phyloP scores from a whole-genome alignment of 2,888 invertebrate species.

The Metellina segmentata region DNA sequence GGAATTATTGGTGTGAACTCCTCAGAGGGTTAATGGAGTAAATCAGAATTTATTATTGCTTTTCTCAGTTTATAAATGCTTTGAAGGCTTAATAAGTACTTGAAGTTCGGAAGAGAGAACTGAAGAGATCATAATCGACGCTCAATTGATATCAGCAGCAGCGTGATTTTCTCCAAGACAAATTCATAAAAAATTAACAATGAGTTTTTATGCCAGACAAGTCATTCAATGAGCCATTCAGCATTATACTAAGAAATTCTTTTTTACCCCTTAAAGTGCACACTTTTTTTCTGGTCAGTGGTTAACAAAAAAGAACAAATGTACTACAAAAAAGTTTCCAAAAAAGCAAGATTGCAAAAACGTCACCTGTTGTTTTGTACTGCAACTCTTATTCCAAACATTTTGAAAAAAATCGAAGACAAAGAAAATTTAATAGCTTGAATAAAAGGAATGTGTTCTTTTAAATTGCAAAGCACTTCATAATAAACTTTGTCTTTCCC shows the following conservation, averaged over 20 bases:
- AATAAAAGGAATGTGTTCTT: constrained; percentile 39
- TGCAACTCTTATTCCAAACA: constrained; percentile 27
- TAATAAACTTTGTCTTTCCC: constrained; percentile 7
- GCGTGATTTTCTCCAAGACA: constrained; percentile 22
- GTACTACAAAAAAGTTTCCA: background rate
- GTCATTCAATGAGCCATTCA: constrained; percentile 47
- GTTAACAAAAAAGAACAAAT: constrained; percentile 25
- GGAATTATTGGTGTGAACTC: no score
- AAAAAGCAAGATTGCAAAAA: background rate
- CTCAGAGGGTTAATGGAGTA: no score
- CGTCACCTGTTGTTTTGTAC: constrained; percentile 41
- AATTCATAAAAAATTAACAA: constrained; percentile 1
- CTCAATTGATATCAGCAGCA: constrained; percentile 32
- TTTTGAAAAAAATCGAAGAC: constrained; percentile 11
- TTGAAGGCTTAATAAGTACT: background rate
- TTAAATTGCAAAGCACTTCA: constrained; percentile 36
- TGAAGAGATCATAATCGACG: constrained; percentile 15
- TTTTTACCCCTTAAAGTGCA: constrained; percentile 12
- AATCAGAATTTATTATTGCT: background rate
- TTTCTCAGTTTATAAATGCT: background rate
- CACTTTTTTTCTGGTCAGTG: constrained; percentile 13
- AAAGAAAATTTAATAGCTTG: constrained; percentile 29
- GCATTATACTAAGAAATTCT: background rate
- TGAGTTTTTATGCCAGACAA: constrained; percentile 19
- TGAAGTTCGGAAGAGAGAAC: background rate